Base-by-base conservation (phyloP, 2,888 invertebrate genomes). In the Tricholauxania praeusta region DNA sequence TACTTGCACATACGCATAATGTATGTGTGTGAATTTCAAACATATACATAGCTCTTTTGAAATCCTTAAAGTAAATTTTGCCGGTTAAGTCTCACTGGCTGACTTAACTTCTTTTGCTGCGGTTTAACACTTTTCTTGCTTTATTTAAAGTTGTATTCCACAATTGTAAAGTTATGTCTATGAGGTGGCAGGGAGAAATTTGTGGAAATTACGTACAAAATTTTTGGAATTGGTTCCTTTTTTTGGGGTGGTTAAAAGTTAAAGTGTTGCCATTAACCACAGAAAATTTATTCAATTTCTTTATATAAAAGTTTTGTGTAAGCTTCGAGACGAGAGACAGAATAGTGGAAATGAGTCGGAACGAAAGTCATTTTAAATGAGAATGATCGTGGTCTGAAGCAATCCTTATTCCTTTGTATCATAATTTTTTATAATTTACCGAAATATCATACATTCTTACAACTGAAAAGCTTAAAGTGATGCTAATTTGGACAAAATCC, bases 101-200 rank as follows among this genome's bases (percentile, higher is more conserved):
- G 55, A 22, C 14, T 55, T 55, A 19, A 19, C 15, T 55, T 55
- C 55, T n/a, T 55, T 22, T 55, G 17, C n/a, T 55, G 55, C 17
- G 17, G n/a, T 55, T n/a, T 55, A 55, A n/a, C 55, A 55, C 55
- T 55, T 55, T 17, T 55, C 55, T 17, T 55, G n/a, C 53, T 22
- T 22, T n/a, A 17, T 19, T 12, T 55, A 17, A 10, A 19, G 12
- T 55, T n/a, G 12, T n/a, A 12, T 22, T 55, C 17, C 55, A 19
- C 17, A 8, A 53, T 2, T 8, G 53, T 53, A 19, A 19, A 17
- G 15, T 53, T 19, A 19, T 53, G n/a, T 55, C 19, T 28, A 28
- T 4, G 28, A 28, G 28, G 3, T 4, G 28, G 4, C 14, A 8
- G 22, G 59, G 59, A 60, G 22, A 60, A 10, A 7, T 10, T n/a